These are phyloP conservation scores for Cuniculus paca DNA, from an alignment of 2,797 vertebrate genomes.

Conservation along the genomic window DNA sequence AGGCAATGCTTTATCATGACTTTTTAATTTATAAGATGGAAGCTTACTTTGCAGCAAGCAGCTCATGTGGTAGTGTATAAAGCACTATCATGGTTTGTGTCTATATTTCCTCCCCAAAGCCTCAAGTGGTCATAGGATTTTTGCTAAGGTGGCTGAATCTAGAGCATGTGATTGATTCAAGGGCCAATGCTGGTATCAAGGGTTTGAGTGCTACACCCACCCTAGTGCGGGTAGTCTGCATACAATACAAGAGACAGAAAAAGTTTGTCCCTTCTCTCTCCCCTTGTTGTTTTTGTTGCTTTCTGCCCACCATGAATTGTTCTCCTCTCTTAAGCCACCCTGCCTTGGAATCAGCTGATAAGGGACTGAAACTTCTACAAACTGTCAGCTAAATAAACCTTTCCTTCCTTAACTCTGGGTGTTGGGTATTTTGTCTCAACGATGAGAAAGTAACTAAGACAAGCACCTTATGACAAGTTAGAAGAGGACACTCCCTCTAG, in stretches of 20 bases:
- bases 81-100: not conserved
- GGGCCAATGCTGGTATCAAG: not conserved
- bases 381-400: not conserved
- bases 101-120: not conserved
- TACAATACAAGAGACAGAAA: not conserved
- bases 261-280: not conserved
- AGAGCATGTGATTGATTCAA: not conserved
- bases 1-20: not conserved
- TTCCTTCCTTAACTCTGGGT: not conserved
- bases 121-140: not conserved
- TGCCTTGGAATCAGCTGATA: not conserved
- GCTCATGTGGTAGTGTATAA: not conserved
- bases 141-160: not conserved
- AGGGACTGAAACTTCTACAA: not conserved
- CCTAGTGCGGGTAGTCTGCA: not conserved
- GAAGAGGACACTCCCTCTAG: not conserved
- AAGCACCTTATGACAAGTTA: not conserved
- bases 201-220: not conserved
- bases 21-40: not conserved
- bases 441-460: not conserved
- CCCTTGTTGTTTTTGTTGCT: not conserved
- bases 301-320: not conserved
- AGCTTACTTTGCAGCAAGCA: not conserved
- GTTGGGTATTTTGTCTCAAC: not conserved
- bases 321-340: not conserved